Percentiles rank a stretch among this genome's conserved stretches.
These are phyloP conservation scores for Magallana gigas DNA, from an alignment of 1,140 invertebrate species.

Conservation along the genomic window DNA sequence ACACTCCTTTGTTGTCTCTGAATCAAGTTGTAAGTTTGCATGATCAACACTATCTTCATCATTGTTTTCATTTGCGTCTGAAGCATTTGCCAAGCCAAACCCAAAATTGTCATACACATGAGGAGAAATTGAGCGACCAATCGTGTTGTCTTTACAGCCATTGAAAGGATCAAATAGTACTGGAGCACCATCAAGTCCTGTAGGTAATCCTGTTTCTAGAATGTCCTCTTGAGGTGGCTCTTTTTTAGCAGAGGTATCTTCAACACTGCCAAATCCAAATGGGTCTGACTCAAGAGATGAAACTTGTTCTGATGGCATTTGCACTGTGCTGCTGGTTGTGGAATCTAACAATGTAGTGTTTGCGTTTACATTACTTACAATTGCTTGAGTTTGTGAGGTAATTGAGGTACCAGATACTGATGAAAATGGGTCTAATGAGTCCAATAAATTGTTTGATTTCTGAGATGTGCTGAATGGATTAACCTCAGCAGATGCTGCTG, in stretches of 20 bases:
- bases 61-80: conserved; percentile 16
- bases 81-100: conserved; percentile 45
- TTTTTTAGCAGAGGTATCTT: conserved; percentile 10
- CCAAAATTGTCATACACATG: conserved; percentile 59
- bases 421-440: conserved; percentile 50
- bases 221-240: conserved; percentile 34
- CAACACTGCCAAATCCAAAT: conserved; percentile 54
- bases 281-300: conserved; percentile 1
- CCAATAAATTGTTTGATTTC: conserved; percentile 22
- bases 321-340: background rate
- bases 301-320: background rate
- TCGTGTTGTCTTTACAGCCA: conserved; percentile 32
- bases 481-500: conserved; percentile 40
- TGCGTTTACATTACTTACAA: conserved; percentile 9
- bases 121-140: conserved; percentile 18
- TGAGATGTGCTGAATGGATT: conserved; percentile 38
- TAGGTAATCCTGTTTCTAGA: background rate
- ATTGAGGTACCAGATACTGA: background rate
- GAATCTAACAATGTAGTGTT: background rate
- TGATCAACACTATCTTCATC: background rate
- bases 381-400: conserved; percentile 6
- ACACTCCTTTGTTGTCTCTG: background rate
- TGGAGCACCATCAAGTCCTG: conserved; percentile 7
- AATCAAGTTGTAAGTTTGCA: conserved; percentile 9
- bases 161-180: conserved; percentile 44